Base-by-base conservation (phyloP, 2,888 invertebrate species). In the Coenonympha arcania region DNA sequence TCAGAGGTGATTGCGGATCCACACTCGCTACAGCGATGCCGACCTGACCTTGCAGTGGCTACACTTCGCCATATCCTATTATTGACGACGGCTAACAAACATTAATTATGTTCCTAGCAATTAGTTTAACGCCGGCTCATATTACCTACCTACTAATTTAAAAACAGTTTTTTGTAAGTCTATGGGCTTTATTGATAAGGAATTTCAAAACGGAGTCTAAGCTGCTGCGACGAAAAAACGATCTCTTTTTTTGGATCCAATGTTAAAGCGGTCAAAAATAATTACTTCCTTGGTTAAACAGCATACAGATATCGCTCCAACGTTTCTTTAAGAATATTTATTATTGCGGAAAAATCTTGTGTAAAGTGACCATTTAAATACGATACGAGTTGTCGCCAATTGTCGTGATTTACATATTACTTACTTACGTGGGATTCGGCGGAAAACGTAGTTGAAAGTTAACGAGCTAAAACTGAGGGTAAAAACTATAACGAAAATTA, bases 1-100 rank as follows among this genome's bases (percentile, higher is more conserved):
- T 67, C 69, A 62, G 64, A 70, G 77, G 82, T 75, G 81, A 84
- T 77, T 79, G 83, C 76, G 76, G 74, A 80, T 82, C 79, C 76
- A 73, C 70, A 71, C 75, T 71, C 71, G 73, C 59, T 70, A 66
- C 61, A 47, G 67, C 71, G 69, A 68, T 54, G 62, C 57, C 59
- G 76, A 78, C 78, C 79, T 81, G 81, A 73, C 83, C 83, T 84
- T 80, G 83, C 73, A 36, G 34, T 11, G 20, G 20, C 31, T 72
- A 66, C 68, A 69, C 73, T 72, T 69, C 69, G 71, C 70, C 73
- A 70, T 76, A 75, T 71, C 76, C 73, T 73, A 75, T 78, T 77
- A 80, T 75, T 76, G 71, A 74, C 41, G 37, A 33, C 39, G 39
- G 48, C 37, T 42, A 50, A 60, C 49, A 16, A 15, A 15, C 44